Percentiles rank a stretch among this genome's conserved stretches.
These are phyloP conservation scores for Cosmia trapezina DNA, from an alignment of 2,888 invertebrate species.

Conservation along the genomic window DNA sequence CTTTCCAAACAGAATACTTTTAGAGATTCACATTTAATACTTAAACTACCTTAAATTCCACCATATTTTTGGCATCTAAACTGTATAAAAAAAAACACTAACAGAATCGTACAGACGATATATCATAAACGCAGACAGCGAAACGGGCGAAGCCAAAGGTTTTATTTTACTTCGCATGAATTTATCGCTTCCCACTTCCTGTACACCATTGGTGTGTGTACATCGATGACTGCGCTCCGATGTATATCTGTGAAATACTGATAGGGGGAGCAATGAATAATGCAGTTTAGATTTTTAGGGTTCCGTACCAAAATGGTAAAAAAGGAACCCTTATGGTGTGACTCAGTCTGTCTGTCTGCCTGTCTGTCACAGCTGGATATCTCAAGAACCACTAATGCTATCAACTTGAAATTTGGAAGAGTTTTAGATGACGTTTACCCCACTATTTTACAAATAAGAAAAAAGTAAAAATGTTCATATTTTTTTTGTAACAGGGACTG, in stretches of 20 bases:
- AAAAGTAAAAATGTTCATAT: too few relatives aligned
- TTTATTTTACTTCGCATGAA: constrained; percentile 83
- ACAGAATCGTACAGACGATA: constrained; percentile 66
- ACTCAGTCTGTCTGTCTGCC: too few relatives aligned
- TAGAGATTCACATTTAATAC: background rate
- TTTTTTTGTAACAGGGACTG: too few relatives aligned
- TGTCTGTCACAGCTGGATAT: too few relatives aligned
- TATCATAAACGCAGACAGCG: constrained; percentile 81
- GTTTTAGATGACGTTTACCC: too few relatives aligned
- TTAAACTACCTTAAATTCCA: constrained; percentile 6
- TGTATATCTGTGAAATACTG: constrained; percentile 68
- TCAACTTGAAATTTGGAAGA: too few relatives aligned
- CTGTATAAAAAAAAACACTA: constrained; percentile 49
- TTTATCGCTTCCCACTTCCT: constrained; percentile 83
- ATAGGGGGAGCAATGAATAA: constrained; percentile 63
- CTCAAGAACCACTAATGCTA: too few relatives aligned
- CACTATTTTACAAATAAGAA: too few relatives aligned
- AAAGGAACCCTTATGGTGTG: too few relatives aligned
- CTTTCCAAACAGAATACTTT: background rate
- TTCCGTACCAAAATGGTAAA: too few relatives aligned
- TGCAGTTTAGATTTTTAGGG: constrained; percentile 54
- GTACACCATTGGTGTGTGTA: constrained; percentile 68
- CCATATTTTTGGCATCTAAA: constrained; percentile 54
- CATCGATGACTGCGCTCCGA: constrained; percentile 68
- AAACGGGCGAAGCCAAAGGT: constrained; percentile 77